phyloP scores from a whole-genome alignment of 1,140 invertebrate species.

The Hestina assimilis region DNA sequence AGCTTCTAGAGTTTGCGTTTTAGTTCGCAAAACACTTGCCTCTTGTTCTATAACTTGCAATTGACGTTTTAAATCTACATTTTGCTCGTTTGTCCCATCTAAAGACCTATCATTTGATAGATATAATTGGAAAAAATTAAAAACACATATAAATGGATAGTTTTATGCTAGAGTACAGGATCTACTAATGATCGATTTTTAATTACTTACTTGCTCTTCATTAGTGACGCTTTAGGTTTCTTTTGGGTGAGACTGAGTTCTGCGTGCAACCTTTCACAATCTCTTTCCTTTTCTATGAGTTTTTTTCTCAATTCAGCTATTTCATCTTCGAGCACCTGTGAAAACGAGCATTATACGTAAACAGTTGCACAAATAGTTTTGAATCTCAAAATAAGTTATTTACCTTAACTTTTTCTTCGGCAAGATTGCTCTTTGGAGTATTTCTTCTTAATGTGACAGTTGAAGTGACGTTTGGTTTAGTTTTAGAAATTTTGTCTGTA shows the following conservation, averaged over 20 bases:
- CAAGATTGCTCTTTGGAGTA: slow-evolving; percentile 68
- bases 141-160: too few relatives aligned
- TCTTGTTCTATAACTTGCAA: slow-evolving; percentile 87
- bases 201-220: slow-evolving; percentile 80
- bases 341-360: slow-evolving; percentile 7
- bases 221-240: slow-evolving; percentile 80
- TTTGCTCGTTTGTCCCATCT: slow-evolving; percentile 80
- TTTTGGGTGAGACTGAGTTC: slow-evolving; percentile 83
- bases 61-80: slow-evolving; percentile 85
- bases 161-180: neutral
- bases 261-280: slow-evolving; percentile 86
- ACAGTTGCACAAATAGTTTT: neutral
- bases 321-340: slow-evolving; percentile 82
- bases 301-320: slow-evolving; percentile 85
- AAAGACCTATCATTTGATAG: slow-evolving; percentile 72
- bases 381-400: neutral
- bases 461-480: slow-evolving; percentile 56
- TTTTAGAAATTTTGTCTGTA: slow-evolving; percentile 82
- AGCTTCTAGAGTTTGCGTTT: slow-evolving; percentile 82
- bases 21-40: slow-evolving; percentile 81
- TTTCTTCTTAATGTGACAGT: slow-evolving; percentile 53
- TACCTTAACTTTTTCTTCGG: slow-evolving; percentile 85
- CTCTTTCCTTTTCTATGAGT: slow-evolving; percentile 90
- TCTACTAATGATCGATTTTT: neutral
- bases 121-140: neutral